Evolutionary conservation across 2,888 invertebrate species (phyloP).

Genomic region (Caenorhabditis panamensis): DNA sequence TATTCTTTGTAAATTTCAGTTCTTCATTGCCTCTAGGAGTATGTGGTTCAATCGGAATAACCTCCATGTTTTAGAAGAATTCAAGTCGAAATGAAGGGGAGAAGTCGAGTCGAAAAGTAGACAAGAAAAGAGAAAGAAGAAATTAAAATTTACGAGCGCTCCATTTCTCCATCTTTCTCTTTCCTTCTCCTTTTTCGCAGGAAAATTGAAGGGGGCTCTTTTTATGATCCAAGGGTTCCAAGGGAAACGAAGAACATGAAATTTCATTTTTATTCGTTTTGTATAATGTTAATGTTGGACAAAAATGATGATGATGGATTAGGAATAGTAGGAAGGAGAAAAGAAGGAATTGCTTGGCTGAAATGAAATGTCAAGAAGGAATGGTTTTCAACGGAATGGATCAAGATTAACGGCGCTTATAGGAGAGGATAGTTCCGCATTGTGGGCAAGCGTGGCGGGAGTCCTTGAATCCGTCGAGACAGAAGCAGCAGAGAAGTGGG

Average conservation of each 20-base stretch:
- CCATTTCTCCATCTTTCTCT: not conserved
- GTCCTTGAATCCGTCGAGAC: slow-evolving; percentile 54
- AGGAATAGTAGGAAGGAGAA: too few species aligned
- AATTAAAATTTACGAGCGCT: slow-evolving; percentile 19
- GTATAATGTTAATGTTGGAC: not conserved
- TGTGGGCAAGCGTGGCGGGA: slow-evolving; percentile 56
- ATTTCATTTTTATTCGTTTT: not conserved
- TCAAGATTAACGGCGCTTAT: slow-evolving; percentile 10
- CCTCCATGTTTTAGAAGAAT: not conserved
- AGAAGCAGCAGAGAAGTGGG: slow-evolving; percentile 61
- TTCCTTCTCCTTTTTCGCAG: not conserved
- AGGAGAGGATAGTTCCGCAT: slow-evolving; percentile 43
- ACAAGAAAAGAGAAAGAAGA: not conserved
- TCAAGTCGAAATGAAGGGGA: not conserved
- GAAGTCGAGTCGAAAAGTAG: not conserved
- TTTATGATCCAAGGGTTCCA: not conserved
- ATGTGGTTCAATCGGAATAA: not conserved
- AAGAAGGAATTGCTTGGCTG: too few species aligned
- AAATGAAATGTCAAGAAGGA: not conserved
- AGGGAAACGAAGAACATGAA: too few species aligned
- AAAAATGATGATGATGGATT: not conserved
- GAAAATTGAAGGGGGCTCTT: not conserved
- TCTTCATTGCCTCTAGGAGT: not conserved
- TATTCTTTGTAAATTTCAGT: slow-evolving; percentile 4
- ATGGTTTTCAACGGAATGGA: not conserved